A percentile compares a stretch with the other conserved stretches of the same genome.
phyloP scores from a whole-genome alignment of 2,797 vertebrate species.

The Simalia tracyae region DNA sequence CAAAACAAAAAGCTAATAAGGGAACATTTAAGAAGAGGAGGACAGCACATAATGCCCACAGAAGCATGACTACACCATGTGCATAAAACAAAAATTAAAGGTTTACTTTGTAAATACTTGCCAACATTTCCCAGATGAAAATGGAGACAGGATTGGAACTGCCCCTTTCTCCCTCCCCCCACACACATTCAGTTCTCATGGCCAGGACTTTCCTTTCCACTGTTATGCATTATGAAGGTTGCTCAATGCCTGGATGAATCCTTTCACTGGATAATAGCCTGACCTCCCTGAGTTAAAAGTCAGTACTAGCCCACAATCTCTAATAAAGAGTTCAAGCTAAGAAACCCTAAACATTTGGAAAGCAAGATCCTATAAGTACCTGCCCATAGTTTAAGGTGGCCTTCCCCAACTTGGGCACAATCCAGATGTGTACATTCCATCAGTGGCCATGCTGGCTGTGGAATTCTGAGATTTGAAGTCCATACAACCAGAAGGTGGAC shows the following conservation, averaged over 20 bases:
- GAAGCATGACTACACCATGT: background rate
- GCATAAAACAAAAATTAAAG: background rate
- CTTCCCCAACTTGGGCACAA: background rate
- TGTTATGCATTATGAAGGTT: background rate
- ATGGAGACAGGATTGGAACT: background rate
- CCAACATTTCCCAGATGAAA: background rate
- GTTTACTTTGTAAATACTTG: background rate
- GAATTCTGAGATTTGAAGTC: background rate
- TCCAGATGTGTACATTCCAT: background rate
- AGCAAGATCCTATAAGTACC: background rate
- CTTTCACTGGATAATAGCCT: background rate
- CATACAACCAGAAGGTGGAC: too few species aligned
- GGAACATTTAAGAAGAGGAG: background rate
- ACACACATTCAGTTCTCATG: background rate
- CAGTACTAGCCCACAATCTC: background rate
- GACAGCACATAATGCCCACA: background rate
- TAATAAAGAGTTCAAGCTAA: background rate
- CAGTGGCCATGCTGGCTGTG: background rate
- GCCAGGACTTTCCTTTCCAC: background rate
- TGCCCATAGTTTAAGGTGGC: too few species aligned
- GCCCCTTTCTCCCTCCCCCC: accelerated
- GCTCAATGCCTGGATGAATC: background rate
- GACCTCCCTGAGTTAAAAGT: background rate
- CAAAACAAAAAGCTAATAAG: background rate
- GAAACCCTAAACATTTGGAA: background rate